These are phyloP conservation scores for Apamea sordens DNA, from an alignment of 2,888 invertebrate genomes.

Conservation along the genomic window DNA sequence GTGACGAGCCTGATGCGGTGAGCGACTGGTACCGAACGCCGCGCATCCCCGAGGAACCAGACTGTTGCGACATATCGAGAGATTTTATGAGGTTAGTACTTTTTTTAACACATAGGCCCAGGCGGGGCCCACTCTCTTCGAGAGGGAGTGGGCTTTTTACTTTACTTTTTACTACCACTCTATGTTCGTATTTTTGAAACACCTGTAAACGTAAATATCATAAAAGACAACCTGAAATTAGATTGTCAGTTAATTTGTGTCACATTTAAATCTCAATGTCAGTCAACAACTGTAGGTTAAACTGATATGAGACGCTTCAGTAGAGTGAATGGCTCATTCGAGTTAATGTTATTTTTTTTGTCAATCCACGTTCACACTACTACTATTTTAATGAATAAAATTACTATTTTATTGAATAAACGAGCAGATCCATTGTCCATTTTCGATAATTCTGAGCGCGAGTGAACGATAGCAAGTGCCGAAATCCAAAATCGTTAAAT, in stretches of 20 bases:
- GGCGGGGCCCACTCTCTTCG: too few relatives aligned
- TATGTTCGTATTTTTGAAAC: too few relatives aligned
- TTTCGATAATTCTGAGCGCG: neutral
- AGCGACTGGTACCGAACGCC: slow-evolving; percentile 85
- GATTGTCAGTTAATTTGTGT: too few relatives aligned
- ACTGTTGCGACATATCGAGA: slow-evolving; percentile 81
- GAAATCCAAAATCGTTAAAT: neutral
- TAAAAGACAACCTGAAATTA: too few relatives aligned
- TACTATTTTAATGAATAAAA: too few relatives aligned
- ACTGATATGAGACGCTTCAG: neutral
- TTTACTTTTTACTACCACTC: too few relatives aligned
- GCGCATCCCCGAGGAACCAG: slow-evolving; percentile 87
- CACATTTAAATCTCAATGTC: too few relatives aligned
- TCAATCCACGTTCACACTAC: neutral
- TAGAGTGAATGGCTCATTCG: neutral
- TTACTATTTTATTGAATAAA: too few relatives aligned
- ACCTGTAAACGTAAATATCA: too few relatives aligned
- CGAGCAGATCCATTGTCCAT: too few relatives aligned
- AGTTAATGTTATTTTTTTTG: neutral
- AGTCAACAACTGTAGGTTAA: neutral
- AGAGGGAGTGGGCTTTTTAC: too few relatives aligned
- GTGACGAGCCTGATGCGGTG: slow-evolving; percentile 82
- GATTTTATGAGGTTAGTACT: slow-evolving; percentile 81
- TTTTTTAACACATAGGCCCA: neutral
- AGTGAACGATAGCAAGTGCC: neutral